Evolutionary conservation across 2,797 vertebrate species (phyloP).

Genomic region (Coracias cyanogaster): DNA sequence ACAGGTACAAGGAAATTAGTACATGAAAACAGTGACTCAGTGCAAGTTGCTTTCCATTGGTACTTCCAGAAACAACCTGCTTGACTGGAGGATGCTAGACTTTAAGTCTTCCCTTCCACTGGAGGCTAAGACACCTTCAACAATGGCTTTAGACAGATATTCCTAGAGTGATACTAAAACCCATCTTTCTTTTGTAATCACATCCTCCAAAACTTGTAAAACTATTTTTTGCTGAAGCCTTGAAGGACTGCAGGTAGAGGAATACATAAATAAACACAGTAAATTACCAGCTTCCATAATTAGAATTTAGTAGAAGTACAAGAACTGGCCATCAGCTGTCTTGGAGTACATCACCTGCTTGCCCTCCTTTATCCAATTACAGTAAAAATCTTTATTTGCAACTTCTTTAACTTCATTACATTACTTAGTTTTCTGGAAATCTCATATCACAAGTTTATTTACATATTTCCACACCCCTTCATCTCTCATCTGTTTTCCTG

Average conservation of each 20-base stretch:
- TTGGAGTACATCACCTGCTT: neutral
- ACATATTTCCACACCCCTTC: neutral
- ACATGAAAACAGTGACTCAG: neutral
- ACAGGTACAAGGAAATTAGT: neutral
- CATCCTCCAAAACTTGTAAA: neutral
- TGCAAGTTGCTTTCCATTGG: neutral
- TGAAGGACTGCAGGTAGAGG: neutral
- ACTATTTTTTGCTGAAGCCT: neutral
- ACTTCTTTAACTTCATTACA: neutral
- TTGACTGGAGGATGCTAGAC: neutral
- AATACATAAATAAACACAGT: neutral
- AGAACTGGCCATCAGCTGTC: neutral
- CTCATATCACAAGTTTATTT: neutral
- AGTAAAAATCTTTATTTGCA: neutral
- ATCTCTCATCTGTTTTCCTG: neutral
- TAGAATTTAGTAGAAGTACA: neutral
- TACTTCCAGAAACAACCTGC: neutral
- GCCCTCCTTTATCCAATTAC: neutral
- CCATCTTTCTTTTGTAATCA: neutral
- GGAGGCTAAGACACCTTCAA: neutral
- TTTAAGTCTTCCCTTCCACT: neutral
- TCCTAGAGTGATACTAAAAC: neutral
- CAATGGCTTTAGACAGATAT: neutral
- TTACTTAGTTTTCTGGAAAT: neutral
- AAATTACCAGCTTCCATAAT: neutral